A percentile compares a stretch with the other conserved stretches of the same genome.
Evolutionary conservation across 2,797 vertebrate species (phyloP).

Genomic region (Premnoplex brunnescens): DNA sequence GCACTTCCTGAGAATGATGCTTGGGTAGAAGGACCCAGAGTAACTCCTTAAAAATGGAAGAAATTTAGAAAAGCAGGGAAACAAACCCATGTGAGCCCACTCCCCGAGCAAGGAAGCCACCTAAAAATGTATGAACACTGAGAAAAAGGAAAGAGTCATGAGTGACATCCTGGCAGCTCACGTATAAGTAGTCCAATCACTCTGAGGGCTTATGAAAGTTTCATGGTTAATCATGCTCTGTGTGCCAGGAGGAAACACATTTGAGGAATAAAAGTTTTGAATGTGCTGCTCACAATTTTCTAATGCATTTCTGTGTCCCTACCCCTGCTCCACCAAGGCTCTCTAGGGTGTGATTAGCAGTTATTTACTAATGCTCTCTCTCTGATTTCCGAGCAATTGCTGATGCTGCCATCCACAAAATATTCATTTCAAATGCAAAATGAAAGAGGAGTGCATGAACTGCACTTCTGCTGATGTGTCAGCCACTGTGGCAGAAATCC

Average conservation of each 20-base stretch:
- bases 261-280: slow-evolving; percentile 28
- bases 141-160: neutral
- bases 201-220: neutral
- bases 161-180: neutral
- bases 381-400: slow-evolving; percentile 34
- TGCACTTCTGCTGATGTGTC: neutral
- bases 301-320: slow-evolving; percentile 13
- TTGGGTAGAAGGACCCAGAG: neutral
- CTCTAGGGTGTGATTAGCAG: slow-evolving; percentile 20
- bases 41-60: neutral
- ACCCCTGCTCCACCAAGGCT: neutral
- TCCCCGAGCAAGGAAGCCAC: neutral
- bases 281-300: neutral
- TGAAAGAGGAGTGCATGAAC: slow-evolving; percentile 5
- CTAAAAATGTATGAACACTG: neutral
- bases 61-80: neutral
- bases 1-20: neutral
- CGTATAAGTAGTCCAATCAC: neutral
- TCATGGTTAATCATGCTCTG: slow-evolving; percentile 33
- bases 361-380: slow-evolving; percentile 27
- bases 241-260: slow-evolving; percentile 15
- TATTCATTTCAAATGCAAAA: slow-evolving; percentile 34
- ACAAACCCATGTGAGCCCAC: neutral
- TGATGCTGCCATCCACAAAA: slow-evolving; percentile 34
- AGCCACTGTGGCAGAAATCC: neutral